Evolutionary conservation across 1,140 invertebrate species (phyloP), one percentile per base, ranked within the genome.

Genomic region (Epicauta chinensis): DNA sequence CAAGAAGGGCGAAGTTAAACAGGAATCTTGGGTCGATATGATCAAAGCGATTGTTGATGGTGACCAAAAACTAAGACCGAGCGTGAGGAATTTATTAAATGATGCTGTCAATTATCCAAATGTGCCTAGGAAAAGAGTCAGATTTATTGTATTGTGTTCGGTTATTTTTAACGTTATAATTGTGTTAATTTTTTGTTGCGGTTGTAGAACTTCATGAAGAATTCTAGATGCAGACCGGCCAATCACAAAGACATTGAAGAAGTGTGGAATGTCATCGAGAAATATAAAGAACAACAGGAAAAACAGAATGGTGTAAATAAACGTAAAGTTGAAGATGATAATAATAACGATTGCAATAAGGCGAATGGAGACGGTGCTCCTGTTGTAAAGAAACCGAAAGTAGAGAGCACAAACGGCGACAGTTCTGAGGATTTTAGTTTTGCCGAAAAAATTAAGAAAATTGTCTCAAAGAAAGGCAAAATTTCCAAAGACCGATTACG

Each of bases 1-100:
- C 35, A 91, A 93, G 65, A 93, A 95, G 74, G 91, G 91, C 16
- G 90, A 93, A 68, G 79, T 79, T 31, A 97, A 96, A 67, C 94
- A 97, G 72, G 81, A 86, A 65, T 77, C 80, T 51, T 97, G 93
- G 93, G 77, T 91, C 32, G 82, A 90, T 61, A 83, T 91, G 69
- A 77, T 97, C 11, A 81, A 86, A 36, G 76, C 79, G 37, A 82
- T 91, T 2, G 71, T 93, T 35, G 75, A 82, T 37, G 77, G 78
- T 62, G 73, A 82, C 52, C 73, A 67, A 47, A 71, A 73, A 69
- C 67, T 83, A 17, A 71, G 80, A 30, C 64, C 70, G 16, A 65
- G 75, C 55, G 71, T 89, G 38, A 74, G 74, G 60, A 76, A 72
- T 45, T 73, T 93, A 17, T 75, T 97, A 23, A 74, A 87, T 55